These are phyloP conservation scores for Nothocercus nigrocapillus DNA, from an alignment of 2,113 vertebrate species.

Conservation along the genomic window DNA sequence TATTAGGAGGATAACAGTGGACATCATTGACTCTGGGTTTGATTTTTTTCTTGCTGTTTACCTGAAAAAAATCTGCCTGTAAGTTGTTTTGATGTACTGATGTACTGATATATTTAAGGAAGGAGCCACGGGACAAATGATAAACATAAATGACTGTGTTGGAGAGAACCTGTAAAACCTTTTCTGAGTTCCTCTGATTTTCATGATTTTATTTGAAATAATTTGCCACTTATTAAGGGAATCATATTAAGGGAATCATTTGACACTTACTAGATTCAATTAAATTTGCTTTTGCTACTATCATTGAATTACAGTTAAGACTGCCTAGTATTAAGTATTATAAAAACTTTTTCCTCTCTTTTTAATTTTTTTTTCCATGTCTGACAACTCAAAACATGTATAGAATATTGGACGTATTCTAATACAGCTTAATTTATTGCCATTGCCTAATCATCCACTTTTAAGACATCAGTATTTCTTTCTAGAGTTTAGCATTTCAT, in stretches of 20 bases:
- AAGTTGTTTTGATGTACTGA: not conserved
- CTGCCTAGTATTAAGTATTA: not conserved
- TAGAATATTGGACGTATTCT: not conserved
- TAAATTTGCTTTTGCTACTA: not conserved
- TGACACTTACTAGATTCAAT: not conserved
- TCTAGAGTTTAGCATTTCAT: constrained; percentile 3
- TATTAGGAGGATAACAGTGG: not conserved
- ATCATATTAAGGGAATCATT: not conserved
- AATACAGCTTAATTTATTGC: not conserved
- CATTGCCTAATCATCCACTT: constrained; percentile 31
- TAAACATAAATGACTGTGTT: not conserved
- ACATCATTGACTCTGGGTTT: not conserved
- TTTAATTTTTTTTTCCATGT: not conserved
- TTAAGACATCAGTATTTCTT: not conserved
- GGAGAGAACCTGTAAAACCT: not conserved
- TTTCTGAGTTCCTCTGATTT: not conserved
- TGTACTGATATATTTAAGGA: not conserved
- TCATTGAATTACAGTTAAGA: not conserved
- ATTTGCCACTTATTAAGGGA: not conserved
- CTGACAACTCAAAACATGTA: not conserved
- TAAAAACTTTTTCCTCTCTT: not conserved
- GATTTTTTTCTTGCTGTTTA: not conserved
- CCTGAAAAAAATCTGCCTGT: not conserved
- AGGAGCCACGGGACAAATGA: not conserved
- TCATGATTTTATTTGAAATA: not conserved